Percentiles rank a stretch among this genome's conserved stretches.
phyloP scores from a whole-genome alignment of 2,888 invertebrate genomes.

The Caradrina clavipalpis region DNA sequence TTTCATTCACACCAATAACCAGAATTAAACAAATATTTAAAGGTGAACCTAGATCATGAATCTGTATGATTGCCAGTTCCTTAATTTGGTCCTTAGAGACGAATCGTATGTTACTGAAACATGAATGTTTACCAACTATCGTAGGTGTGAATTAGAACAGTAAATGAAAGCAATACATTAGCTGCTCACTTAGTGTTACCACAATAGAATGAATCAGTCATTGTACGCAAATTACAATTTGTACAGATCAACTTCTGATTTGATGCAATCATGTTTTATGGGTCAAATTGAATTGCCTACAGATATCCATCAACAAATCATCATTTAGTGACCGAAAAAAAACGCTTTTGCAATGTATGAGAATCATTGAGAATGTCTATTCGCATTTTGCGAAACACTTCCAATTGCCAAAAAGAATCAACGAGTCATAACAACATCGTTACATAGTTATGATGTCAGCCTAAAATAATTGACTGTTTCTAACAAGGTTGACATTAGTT shows the following conservation, averaged over 20 bases:
- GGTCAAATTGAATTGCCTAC: constrained; percentile 43
- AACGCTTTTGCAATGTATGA: constrained; percentile 18
- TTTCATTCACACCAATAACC: neutral
- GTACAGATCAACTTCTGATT: constrained; percentile 44
- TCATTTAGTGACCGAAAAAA: constrained; percentile 4
- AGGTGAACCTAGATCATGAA: neutral
- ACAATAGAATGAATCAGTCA: constrained; percentile 68
- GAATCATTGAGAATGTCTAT: constrained; percentile 20
- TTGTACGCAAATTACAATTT: constrained; percentile 77
- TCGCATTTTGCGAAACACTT: constrained; percentile 37
- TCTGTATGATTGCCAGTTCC: neutral
- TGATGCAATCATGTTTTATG: constrained; percentile 55
- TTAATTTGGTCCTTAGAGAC: neutral
- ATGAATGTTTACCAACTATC: constrained; percentile 6
- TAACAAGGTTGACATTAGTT: constrained; percentile 34
- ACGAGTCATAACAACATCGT: constrained; percentile 26
- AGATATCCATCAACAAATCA: constrained; percentile 32
- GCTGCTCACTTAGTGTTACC: constrained; percentile 54
- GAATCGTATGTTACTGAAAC: constrained; percentile 13
- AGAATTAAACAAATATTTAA: neutral
- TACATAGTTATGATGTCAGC: constrained; percentile 4
- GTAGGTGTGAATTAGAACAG: constrained; percentile 42
- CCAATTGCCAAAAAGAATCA: constrained; percentile 40
- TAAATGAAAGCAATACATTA: constrained; percentile 49
- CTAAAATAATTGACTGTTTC: constrained; percentile 36